Evolutionary conservation across 2,113 vertebrate species (phyloP).

Genomic region (Dasyurus viverrinus): DNA sequence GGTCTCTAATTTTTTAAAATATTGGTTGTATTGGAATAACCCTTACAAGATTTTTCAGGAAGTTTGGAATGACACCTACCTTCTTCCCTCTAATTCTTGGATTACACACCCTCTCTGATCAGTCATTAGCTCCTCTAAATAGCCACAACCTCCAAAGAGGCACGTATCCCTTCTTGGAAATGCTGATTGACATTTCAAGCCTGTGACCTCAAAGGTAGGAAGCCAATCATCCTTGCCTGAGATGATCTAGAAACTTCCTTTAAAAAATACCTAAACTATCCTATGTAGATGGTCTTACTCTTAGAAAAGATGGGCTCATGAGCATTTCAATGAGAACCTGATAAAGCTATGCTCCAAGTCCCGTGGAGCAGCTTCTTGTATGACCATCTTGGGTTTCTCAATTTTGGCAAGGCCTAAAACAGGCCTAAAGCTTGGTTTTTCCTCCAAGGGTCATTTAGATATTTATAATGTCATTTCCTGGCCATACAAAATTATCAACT

Average conservation of each 20-base stretch:
- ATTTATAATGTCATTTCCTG: too few relatives aligned
- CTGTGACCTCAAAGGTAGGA: background rate
- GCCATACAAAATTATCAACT: too few relatives aligned
- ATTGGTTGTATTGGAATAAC: background rate
- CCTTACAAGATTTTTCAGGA: background rate
- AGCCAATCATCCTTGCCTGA: background rate
- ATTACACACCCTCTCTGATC: background rate
- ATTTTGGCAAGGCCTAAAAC: background rate
- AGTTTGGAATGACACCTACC: background rate
- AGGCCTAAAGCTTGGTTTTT: too few relatives aligned
- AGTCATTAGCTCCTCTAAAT: background rate
- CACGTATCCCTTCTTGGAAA: background rate
- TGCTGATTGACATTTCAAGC: background rate
- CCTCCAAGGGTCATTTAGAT: too few relatives aligned
- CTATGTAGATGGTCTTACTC: background rate
- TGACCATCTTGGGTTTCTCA: background rate
- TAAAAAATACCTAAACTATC: background rate
- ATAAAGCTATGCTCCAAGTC: background rate
- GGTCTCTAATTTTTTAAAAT: background rate
- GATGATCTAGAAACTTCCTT: too few relatives aligned
- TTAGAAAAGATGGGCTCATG: background rate
- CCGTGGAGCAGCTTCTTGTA: background rate
- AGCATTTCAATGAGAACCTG: background rate
- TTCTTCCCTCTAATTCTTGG: background rate
- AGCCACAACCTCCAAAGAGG: background rate